Conservation (phyloP, 1,140 invertebrate genomes). For the Neoseiulus cucumeris region DNA sequence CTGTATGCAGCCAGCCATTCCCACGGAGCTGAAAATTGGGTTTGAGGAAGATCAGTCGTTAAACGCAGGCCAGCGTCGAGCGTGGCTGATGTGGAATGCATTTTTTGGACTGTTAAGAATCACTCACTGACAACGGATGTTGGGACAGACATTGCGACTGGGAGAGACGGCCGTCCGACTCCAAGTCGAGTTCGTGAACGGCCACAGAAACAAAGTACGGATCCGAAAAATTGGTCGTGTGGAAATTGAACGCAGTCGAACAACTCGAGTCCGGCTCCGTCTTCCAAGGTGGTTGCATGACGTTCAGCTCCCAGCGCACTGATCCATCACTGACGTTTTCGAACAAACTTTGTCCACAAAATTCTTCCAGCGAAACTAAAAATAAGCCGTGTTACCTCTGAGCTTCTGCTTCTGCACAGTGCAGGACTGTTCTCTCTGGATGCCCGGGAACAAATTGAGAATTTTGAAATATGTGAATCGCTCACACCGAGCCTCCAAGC, state of each 20-base stretch:
- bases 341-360: neutral
- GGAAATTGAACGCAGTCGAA: neutral
- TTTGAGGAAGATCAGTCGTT: too few species aligned
- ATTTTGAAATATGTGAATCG: too few species aligned
- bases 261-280: neutral
- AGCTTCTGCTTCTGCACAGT: too few species aligned
- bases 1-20: neutral
- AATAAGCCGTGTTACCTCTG: too few species aligned
- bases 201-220: neutral
- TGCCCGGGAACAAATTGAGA: too few species aligned
- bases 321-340: conserved; percentile 5
- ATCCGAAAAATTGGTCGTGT: neutral
- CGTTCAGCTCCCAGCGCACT: neutral
- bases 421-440: too few species aligned
- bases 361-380: neutral
- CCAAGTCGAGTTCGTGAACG: neutral
- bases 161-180: neutral
- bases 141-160: neutral
- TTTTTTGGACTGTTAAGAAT: neutral
- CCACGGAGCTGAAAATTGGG: neutral
- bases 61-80: too few species aligned
- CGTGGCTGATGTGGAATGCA: neutral
- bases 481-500: too few species aligned
- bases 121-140: neutral
- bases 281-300: neutral